phyloP scores from a whole-genome alignment of 2,113 vertebrate genomes.

The Ancistrus triradiatus region DNA sequence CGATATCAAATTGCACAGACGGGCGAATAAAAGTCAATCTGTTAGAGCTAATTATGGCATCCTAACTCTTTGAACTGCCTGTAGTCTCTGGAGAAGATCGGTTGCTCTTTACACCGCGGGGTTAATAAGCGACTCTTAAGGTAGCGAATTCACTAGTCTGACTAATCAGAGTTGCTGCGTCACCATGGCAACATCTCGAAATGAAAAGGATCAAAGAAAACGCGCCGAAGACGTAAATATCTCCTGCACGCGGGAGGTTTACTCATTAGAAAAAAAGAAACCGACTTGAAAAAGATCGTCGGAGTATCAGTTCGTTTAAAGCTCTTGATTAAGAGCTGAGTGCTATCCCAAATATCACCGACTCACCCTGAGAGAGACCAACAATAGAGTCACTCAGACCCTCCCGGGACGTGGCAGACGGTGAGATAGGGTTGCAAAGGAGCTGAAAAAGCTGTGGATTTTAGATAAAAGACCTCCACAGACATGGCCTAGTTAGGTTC shows the following conservation, averaged over 20 bases:
- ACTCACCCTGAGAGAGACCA: not conserved
- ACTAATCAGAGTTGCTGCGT: not conserved
- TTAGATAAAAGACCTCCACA: not conserved
- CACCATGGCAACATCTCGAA: slow-evolving; percentile 1
- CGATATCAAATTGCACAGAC: no score
- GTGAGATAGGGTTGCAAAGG: not conserved
- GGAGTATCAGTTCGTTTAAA: not conserved
- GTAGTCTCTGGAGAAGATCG: no score
- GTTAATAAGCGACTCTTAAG: not conserved
- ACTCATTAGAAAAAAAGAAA: no score
- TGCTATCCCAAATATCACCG: no score
- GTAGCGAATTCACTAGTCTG: not conserved
- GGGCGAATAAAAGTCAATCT: not conserved
- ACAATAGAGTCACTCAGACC: not conserved
- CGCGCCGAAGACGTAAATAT: not conserved
- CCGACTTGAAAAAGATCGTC: no score
- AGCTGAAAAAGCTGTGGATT: not conserved
- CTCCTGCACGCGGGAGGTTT: no score
- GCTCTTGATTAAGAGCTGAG: not conserved
- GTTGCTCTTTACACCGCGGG: not conserved
- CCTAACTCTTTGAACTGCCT: no score
- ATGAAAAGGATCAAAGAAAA: not conserved
- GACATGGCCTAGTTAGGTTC: not conserved
- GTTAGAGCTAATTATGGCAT: no score
- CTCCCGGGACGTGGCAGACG: not conserved